Evolutionary conservation across 2,797 vertebrate genomes (phyloP).

Genomic region (Cichlasoma orientale): DNA sequence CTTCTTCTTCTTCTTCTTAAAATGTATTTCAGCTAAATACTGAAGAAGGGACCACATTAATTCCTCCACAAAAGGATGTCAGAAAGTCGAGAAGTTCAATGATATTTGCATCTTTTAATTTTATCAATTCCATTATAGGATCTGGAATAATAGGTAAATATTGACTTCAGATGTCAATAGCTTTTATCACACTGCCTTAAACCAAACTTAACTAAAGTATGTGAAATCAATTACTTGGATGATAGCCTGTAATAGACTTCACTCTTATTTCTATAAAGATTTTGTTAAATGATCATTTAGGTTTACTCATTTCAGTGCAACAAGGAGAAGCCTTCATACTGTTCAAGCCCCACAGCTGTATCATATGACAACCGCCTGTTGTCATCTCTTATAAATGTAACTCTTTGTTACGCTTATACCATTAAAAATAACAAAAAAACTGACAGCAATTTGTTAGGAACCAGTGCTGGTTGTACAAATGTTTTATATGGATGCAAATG

Average conservation of each 20-base stretch:
- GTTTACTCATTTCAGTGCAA: not conserved
- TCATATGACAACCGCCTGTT: conserved; percentile 76
- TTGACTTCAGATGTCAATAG: not conserved
- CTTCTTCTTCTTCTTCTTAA: not conserved
- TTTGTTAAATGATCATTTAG: not conserved
- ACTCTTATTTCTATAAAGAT: not conserved
- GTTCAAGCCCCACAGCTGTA: conserved; percentile 23
- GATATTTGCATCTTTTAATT: conserved; percentile 89
- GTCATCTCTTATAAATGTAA: conserved; percentile 30
- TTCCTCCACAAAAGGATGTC: conserved; percentile 59
- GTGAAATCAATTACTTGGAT: not conserved
- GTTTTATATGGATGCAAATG: not conserved
- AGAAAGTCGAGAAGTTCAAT: conserved; percentile 68
- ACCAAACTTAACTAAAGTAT: not conserved
- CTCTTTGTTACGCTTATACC: conserved; percentile 28
- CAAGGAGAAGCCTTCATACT: conserved; percentile 33
- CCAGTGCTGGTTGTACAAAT: not conserved
- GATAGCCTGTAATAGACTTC: not conserved
- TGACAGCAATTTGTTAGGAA: not conserved
- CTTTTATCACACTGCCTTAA: not conserved
- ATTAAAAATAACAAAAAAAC: not conserved
- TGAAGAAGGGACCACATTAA: conserved; percentile 79
- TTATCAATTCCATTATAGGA: conserved; percentile 96
- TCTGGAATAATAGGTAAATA: conserved; percentile 90
- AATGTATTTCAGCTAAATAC: conserved; percentile 63